Conservation (phyloP, 2,797 vertebrate species). For the Alosa sapidissima region DNA sequence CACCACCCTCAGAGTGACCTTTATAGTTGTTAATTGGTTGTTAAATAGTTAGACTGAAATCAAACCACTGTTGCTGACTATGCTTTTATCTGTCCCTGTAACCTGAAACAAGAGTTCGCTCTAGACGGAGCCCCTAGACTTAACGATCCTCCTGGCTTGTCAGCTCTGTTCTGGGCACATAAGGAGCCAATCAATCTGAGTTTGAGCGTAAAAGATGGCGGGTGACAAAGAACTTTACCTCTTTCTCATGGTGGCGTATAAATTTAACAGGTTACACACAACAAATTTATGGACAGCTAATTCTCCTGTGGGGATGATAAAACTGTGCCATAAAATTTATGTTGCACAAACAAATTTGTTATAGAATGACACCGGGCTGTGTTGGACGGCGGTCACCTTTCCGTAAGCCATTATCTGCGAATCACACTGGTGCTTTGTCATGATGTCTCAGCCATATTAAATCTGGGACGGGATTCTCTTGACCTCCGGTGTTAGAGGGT, state of each 20-base stretch:
- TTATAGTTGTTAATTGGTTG: background rate
- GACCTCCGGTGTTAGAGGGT: background rate
- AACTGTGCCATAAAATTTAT: constrained; percentile 8
- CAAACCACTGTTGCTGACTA: background rate
- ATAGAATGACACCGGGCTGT: background rate
- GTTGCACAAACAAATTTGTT: constrained; percentile 24
- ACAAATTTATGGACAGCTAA: constrained; percentile 22
- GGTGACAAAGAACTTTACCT: background rate
- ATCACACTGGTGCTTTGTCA: background rate
- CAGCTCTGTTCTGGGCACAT: background rate
- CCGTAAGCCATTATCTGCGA: background rate
- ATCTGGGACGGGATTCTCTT: background rate
- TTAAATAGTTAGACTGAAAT: background rate
- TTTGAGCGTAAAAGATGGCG: constrained; percentile 2
- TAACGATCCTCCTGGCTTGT: background rate
- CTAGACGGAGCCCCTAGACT: background rate
- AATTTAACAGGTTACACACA: constrained; percentile 13
- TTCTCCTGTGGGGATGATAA: constrained; percentile 8
- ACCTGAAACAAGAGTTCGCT: background rate
- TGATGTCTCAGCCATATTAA: background rate
- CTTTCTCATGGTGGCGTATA: background rate
- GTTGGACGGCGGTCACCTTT: background rate
- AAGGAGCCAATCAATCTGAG: constrained; percentile 3
- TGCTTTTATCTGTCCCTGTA: background rate
- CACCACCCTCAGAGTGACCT: background rate